Evolutionary conservation across 2,888 invertebrate genomes (phyloP), one percentile per base, ranked within the genome.

Genomic region (Endomychus coccineus): DNA sequence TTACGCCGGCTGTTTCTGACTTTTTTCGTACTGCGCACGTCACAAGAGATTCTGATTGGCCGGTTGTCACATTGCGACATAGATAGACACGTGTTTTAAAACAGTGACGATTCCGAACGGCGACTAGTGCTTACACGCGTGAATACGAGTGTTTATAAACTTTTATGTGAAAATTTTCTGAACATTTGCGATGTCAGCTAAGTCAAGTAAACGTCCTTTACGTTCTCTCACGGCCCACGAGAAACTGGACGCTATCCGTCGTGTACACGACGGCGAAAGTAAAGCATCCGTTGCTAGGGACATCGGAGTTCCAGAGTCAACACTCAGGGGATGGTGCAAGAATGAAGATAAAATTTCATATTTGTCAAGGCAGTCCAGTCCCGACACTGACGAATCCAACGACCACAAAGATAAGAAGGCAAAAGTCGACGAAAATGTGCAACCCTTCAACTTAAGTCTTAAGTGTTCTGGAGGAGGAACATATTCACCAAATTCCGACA

Each of bases 291-390:
- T 88, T 1, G 87, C 87, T 2, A 72, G 87, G 2, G 84, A 86
- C 61, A 85, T 87, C 57, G 85, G 86, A 19, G 86, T 88, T 11
- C 87, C 88, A 1, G 88, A 88, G 63, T 87, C 86, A 2, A 88
- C 88, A 5, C 69, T 88, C 10, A 74, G 88, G 2, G 88, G 88
- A 39, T 88, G 88, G 88, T 88, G 87, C 67, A 88, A 88, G 64
- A 83, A 85, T 58, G 85, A 86, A 58, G 80, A 83, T 52, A 87
- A 87, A 62, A 68, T 78, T 3, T 66, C 80, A 46, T 75, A 79
- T 60, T 78, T 80, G 56, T 80, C 81, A 16, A 71, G 80, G 6
- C 77, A 81, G 53, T 78, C 23, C 32, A 79, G 79, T 5, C 80
- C 81, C 1, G 83, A 83, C 48, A 81, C 80, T 25, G 74, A 74